Evolutionary conservation across 2,113 vertebrate species (phyloP), one percentile per base, ranked within the genome.

Genomic region (Eira barbara): DNA sequence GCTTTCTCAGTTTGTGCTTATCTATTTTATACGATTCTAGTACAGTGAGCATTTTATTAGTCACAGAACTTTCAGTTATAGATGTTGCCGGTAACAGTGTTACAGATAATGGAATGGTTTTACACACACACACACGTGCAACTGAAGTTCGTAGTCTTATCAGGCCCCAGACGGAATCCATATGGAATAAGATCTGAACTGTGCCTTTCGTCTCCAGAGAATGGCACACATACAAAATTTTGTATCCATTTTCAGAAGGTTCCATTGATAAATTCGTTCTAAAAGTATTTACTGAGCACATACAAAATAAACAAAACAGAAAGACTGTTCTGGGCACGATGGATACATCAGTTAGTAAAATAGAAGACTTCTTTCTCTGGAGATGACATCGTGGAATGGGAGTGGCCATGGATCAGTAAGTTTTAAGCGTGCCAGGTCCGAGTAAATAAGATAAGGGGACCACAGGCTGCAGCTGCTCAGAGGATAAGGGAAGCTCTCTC

Each of bases 401-500:
- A 86, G 29, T 34, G 87, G 39, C 29, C 67, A 15, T 2, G 69
- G 74, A 61, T 39, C n/a, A 59, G 52, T 81, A 84, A 93, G 31
- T 83, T 25, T 39, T 23, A 55, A 85, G 67, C 47, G 61, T 79
- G 36, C 20, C 74, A 76, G 34, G 23, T 76, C 20, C 4, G 55
- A 59, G 42, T 83, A 78, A 92, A 25, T 23, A 47, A 42, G 29
- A 78, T 31, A 76, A 90, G 57, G 23, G 27, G 52, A 36, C 59
- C 80, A 34, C 83, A 87, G 74, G 34, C 69, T 52, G n/a, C 39
- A 61, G 6, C 27, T 80, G 78, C 12, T 36, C 63, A 63, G 21
- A 63, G 96, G 86, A 45, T 42, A 76, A 89, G 42, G 49, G 45
- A 90, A 82, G 59, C 73, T 74, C 80, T 96, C 59, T 94, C 59